These are phyloP conservation scores for Drosophila tanythrix DNA, from an alignment of 2,888 invertebrate genomes.

Conservation along the genomic window DNA sequence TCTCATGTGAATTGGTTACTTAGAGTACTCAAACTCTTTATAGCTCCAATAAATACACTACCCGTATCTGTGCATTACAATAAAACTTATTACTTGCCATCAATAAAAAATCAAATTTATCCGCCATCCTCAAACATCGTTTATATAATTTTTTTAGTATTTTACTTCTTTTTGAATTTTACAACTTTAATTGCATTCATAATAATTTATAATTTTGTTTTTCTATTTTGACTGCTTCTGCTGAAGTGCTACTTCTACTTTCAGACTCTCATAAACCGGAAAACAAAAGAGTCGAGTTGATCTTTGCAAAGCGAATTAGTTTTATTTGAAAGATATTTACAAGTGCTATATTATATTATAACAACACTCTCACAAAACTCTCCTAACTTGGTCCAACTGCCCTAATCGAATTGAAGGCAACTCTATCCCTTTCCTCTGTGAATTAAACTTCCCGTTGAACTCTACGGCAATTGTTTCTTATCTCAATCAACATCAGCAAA, in stretches of 20 bases:
- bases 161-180: neutral
- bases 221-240: neutral
- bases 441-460: constrained; percentile 1
- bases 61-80: neutral
- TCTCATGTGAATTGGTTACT: neutral
- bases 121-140: neutral
- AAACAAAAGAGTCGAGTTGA: neutral
- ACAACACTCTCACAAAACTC: too few species aligned
- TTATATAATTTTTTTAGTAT: too few species aligned
- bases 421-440: neutral
- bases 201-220: neutral
- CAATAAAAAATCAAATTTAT: neutral
- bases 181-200: neutral
- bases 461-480: constrained; percentile 35
- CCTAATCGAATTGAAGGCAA: neutral
- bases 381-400: neutral
- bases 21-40: neutral
- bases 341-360: neutral
- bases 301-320: neutral
- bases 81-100: constrained; percentile 4
- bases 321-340: neutral
- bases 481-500: constrained; percentile 38
- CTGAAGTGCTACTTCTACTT: neutral
- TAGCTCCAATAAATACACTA: neutral
- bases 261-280: neutral